Evolutionary conservation across 2,888 invertebrate genomes (phyloP).

Genomic region (Oligia fasciuncula): DNA sequence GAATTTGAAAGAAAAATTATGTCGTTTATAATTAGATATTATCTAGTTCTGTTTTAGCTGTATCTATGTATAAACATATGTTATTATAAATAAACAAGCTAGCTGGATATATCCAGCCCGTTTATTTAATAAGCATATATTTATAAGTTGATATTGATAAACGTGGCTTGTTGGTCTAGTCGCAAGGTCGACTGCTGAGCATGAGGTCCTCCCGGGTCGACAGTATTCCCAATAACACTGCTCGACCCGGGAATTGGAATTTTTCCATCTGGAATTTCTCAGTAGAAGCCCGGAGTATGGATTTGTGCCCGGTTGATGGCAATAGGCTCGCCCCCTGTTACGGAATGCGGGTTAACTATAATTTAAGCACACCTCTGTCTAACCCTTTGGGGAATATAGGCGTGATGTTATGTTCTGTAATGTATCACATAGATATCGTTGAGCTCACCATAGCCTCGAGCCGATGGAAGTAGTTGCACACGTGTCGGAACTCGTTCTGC

Average conservation of each 20-base stretch:
- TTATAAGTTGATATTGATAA: not conserved
- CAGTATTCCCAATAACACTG: too few species aligned
- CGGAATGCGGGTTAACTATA: too few species aligned
- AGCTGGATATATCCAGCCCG: too few species aligned
- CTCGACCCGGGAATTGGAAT: too few species aligned
- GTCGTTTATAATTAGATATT: not conserved
- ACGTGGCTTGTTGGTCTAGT: not conserved
- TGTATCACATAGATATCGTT: not conserved
- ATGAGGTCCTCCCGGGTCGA: not conserved
- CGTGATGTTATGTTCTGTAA: not conserved
- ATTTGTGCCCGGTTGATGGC: too few species aligned
- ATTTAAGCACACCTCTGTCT: too few species aligned
- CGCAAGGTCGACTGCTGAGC: not conserved
- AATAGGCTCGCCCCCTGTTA: not conserved
- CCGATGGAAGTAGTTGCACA: conserved; percentile 79
- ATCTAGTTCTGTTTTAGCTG: not conserved
- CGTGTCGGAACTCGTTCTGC: conserved; percentile 74
- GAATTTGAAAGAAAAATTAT: conserved; percentile 32
- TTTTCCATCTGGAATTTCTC: too few species aligned
- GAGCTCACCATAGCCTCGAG: conserved; percentile 76
- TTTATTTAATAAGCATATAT: not conserved
- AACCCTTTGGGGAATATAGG: not conserved
- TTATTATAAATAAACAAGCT: too few species aligned
- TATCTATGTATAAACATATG: too few species aligned
- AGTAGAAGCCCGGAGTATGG: too few species aligned